Percentiles rank a stretch among this genome's conserved stretches.
Conservation (phyloP, 2,888 invertebrate species). For the Ctena decussata region DNA sequence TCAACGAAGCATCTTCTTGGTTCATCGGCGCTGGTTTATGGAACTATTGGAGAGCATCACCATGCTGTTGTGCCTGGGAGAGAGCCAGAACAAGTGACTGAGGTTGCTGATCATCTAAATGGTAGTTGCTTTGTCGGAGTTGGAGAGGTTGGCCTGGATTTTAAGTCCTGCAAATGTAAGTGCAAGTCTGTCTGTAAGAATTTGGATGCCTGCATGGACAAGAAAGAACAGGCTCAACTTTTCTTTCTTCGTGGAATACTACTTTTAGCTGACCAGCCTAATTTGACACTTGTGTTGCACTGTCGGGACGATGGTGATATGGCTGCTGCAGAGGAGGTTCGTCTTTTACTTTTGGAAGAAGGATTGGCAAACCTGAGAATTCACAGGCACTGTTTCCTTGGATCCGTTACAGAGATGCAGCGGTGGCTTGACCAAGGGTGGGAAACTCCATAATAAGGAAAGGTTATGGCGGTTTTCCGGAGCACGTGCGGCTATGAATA, state of each 20-base stretch:
- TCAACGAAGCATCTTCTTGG: neutral
- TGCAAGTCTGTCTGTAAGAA: neutral
- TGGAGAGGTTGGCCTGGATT: conserved; percentile 6
- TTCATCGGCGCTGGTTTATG: neutral
- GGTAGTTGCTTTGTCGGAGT: neutral
- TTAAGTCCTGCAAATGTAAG: neutral
- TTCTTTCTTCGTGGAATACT: conserved; percentile 5
- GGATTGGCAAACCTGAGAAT: neutral
- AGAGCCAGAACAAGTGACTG: neutral
- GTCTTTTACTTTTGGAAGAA: neutral
- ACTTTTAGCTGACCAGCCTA: neutral
- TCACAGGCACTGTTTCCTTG: conserved; percentile 15
- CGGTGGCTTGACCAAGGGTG: too few species aligned
- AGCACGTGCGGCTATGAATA: too few species aligned
- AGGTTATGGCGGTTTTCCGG: too few species aligned
- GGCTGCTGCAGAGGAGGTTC: conserved; percentile 1
- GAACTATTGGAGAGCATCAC: conserved; percentile 1
- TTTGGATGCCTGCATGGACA: neutral
- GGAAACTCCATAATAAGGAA: too few species aligned
- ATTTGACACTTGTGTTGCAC: conserved; percentile 10
- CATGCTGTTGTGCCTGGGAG: neutral
- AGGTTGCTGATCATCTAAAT: neutral
- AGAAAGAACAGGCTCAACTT: neutral
- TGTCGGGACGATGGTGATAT: conserved; percentile 9
- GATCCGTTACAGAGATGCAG: neutral